A percentile compares a stretch with the other conserved stretches of the same genome.
Evolutionary conservation across 2,113 vertebrate species (phyloP).

Genomic region (Limanda limanda): DNA sequence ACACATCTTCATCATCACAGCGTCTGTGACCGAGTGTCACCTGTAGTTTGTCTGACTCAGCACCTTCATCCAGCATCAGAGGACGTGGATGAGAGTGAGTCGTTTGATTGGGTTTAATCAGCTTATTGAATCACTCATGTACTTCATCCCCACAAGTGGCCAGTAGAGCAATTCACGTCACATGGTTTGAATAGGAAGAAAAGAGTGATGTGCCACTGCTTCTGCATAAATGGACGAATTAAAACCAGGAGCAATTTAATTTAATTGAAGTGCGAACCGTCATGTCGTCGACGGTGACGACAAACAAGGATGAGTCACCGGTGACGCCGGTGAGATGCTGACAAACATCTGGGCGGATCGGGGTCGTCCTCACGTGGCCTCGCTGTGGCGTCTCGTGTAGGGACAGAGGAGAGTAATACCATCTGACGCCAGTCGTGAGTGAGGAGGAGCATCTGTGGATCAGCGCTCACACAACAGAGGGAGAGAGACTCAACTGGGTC

Average conservation of each 20-base stretch:
- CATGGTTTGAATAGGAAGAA: too few species aligned
- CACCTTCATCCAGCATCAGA: too few species aligned
- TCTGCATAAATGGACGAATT: neutral
- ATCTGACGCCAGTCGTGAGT: slow-evolving; percentile 71
- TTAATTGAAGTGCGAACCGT: slow-evolving; percentile 20
- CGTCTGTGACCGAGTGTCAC: too few species aligned
- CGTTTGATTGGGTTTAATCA: neutral
- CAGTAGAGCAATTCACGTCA: too few species aligned
- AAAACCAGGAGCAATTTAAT: neutral
- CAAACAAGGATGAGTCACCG: slow-evolving; percentile 62
- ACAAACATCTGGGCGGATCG: slow-evolving; percentile 55
- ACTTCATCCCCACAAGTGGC: too few species aligned
- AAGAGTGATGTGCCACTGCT: neutral
- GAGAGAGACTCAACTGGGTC: slow-evolving; percentile 70
- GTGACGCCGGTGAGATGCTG: slow-evolving; percentile 48
- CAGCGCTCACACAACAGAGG: slow-evolving; percentile 57
- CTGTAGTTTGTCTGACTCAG: neutral
- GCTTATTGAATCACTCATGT: too few species aligned
- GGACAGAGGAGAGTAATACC: slow-evolving; percentile 58
- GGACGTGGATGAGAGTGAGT: neutral
- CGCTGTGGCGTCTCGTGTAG: slow-evolving; percentile 38
- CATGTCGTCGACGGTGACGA: slow-evolving; percentile 33
- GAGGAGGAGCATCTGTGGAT: slow-evolving; percentile 74
- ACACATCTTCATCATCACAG: too few species aligned
- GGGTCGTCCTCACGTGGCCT: slow-evolving; percentile 51